Conservation (phyloP, 2,797 vertebrate genomes). For the Crenuchus spilurus region DNA sequence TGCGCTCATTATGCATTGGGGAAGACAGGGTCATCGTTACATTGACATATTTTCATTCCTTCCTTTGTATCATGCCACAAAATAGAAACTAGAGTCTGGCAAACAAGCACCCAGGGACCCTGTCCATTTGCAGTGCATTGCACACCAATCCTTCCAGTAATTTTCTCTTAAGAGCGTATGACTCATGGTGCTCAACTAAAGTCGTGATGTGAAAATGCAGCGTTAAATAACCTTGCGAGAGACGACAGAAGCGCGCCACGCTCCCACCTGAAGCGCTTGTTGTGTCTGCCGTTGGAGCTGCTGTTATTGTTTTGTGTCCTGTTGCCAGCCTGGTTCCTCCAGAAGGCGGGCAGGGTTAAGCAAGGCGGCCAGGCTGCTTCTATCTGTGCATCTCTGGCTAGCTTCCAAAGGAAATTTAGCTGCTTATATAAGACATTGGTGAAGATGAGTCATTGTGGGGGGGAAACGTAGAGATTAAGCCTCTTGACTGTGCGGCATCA, state of each 20-base stretch:
- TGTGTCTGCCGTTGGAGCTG: slow-evolving; percentile 8
- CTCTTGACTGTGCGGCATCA: slow-evolving; percentile 11
- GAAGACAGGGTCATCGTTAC: not conserved
- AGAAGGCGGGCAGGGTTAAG: slow-evolving; percentile 40
- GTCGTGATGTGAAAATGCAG: slow-evolving; percentile 32
- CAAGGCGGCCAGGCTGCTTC: slow-evolving; percentile 15
- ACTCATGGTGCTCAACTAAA: slow-evolving; percentile 15
- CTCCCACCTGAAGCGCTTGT: not conserved
- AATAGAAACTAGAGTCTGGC: not conserved
- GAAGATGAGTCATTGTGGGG: slow-evolving; percentile 47
- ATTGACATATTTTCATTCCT: not conserved
- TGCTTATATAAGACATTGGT: slow-evolving; percentile 33
- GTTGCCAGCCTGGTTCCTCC: slow-evolving; percentile 13
- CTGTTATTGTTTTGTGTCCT: slow-evolving; percentile 34
- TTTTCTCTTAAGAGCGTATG: slow-evolving; percentile 34
- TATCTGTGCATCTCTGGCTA: slow-evolving; percentile 34
- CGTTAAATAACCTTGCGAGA: slow-evolving; percentile 24
- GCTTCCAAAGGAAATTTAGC: slow-evolving; percentile 34
- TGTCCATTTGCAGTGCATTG: slow-evolving; percentile 1
- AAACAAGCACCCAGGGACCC: slow-evolving; percentile 4
- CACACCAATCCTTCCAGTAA: slow-evolving; percentile 23
- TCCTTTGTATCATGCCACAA: not conserved
- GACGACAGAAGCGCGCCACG: not conserved
- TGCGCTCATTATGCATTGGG: not conserved
- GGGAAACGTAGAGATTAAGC: slow-evolving; percentile 43